Percentiles rank a stretch among this genome's conserved stretches.
These are phyloP conservation scores for Leptopilina clavipes DNA, from an alignment of 1,140 invertebrate genomes.

Conservation along the genomic window DNA sequence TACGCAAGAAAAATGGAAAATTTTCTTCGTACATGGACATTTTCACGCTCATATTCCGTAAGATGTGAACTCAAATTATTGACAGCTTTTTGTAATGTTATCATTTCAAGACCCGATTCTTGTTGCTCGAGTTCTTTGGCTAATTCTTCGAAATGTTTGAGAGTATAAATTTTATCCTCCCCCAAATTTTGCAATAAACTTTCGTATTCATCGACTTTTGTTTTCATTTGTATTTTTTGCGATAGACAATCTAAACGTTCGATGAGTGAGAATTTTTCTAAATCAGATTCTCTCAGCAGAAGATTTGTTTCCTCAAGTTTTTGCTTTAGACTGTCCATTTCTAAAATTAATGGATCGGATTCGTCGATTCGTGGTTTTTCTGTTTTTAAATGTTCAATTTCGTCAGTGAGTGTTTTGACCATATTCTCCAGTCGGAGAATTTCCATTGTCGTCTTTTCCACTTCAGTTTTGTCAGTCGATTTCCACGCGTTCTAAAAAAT, in stretches of 20 bases:
- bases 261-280: neutral
- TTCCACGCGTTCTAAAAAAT: conserved; percentile 1
- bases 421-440: conserved; percentile 37
- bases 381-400: neutral
- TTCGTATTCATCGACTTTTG: conserved; percentile 7
- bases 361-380: neutral
- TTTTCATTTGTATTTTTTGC: neutral
- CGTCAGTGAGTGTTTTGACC: conserved; percentile 10
- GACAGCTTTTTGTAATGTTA: conserved; percentile 5
- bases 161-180: neutral
- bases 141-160: neutral
- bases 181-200: neutral
- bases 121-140: neutral
- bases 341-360: neutral
- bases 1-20: conserved; percentile 16
- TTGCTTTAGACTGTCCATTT: neutral
- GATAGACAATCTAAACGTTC: conserved; percentile 3
- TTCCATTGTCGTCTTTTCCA: conserved; percentile 27
- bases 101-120: neutral
- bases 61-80: conserved; percentile 27
- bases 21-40: neutral
- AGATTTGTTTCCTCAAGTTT: conserved; percentile 22
- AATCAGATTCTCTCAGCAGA: neutral
- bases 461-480: neutral
- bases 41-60: conserved; percentile 4